Conservation (phyloP, 2,888 invertebrate species). For the Fabriciana adippe region DNA sequence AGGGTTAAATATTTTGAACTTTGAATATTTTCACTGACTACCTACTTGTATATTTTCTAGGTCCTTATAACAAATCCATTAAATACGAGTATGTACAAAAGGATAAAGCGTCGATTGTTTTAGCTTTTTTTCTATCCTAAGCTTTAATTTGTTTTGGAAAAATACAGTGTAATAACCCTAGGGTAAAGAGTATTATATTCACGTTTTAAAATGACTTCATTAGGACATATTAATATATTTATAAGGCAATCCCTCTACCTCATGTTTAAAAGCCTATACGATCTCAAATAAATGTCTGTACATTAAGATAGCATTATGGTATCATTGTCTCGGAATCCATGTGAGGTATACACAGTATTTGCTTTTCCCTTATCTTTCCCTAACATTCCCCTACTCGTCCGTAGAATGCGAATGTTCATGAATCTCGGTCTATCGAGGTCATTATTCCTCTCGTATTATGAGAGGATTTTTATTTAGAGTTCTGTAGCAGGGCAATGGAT, state of each 20-base stretch:
- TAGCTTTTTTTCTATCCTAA: too few relatives aligned
- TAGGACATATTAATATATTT: neutral
- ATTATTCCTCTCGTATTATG: constrained; percentile 21
- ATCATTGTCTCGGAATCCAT: constrained; percentile 10
- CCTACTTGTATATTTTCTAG: too few relatives aligned
- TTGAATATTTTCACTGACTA: too few relatives aligned
- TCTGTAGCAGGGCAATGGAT: constrained; percentile 1
- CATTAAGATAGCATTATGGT: constrained; percentile 19
- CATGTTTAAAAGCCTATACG: constrained; percentile 10
- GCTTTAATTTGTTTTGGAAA: too few relatives aligned
- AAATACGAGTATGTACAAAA: too few relatives aligned
- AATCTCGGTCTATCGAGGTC: constrained; percentile 29
- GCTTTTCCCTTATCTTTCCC: constrained; percentile 36
- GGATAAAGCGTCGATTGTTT: too few relatives aligned
- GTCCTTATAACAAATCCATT: too few relatives aligned
- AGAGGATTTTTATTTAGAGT: neutral
- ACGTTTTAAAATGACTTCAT: neutral
- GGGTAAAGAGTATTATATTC: too few relatives aligned
- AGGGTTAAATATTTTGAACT: too few relatives aligned
- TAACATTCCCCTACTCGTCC: constrained; percentile 34
- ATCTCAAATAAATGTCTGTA: constrained; percentile 8
- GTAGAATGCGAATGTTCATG: constrained; percentile 36
- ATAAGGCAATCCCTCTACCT: neutral
- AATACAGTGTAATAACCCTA: too few relatives aligned
- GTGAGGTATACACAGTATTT: constrained; percentile 31